Percentiles rank a stretch among this genome's conserved stretches.
phyloP scores from a whole-genome alignment of 2,113 vertebrate genomes.

The Origma solitaria region DNA sequence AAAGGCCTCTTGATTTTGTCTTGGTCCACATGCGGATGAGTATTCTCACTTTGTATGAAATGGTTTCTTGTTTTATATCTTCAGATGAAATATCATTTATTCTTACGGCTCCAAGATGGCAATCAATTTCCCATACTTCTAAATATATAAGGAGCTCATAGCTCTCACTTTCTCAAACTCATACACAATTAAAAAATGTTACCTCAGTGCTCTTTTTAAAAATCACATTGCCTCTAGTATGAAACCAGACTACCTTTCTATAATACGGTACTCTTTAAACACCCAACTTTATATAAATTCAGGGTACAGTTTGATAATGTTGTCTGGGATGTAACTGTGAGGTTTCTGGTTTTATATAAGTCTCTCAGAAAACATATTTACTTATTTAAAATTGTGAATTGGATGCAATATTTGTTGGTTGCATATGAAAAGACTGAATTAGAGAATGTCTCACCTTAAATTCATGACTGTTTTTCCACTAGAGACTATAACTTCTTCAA shows the following conservation, averaged over 20 bases:
- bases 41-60: neutral
- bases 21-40: neutral
- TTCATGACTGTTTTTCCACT: neutral
- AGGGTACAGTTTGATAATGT: neutral
- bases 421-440: neutral
- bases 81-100: neutral
- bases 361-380: neutral
- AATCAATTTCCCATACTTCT: neutral
- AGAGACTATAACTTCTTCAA: neutral
- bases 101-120: neutral
- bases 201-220: neutral
- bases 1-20: neutral
- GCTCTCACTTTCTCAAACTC: neutral
- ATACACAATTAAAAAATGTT: neutral
- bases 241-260: neutral
- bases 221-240: neutral
- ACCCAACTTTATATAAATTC: neutral
- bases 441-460: neutral
- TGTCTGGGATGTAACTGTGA: neutral
- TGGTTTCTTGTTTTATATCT: neutral
- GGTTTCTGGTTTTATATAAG: neutral
- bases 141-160: neutral
- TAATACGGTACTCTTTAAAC: neutral
- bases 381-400: neutral
- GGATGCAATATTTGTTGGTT: neutral